Evolutionary conservation across 1,140 invertebrate genomes (phyloP).

Genomic region (Bathynomus jamesi): DNA sequence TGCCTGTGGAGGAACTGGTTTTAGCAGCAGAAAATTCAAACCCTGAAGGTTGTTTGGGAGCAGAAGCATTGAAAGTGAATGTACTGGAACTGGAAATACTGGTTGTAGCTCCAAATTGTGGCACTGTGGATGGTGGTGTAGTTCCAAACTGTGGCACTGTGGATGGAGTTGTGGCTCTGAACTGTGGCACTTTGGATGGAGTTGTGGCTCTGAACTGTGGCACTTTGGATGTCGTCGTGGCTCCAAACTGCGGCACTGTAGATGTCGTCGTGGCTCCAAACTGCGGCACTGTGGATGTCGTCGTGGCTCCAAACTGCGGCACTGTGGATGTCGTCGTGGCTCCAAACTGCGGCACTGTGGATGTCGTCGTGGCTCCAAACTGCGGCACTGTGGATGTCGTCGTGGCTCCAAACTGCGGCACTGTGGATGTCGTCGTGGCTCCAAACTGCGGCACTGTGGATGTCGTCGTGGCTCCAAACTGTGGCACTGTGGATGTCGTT

Average conservation of each 20-base stretch:
- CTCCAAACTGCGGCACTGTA: no score
- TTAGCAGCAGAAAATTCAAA: no score
- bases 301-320: neutral
- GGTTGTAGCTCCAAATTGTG: neutral
- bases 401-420: neutral
- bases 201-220: neutral
- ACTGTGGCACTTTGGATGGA: neutral
- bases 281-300: no score
- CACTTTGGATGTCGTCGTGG: neutral
- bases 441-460: no score
- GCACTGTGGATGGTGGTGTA: neutral
- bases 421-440: no score
- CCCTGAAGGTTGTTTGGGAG: no score
- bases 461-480: neutral
- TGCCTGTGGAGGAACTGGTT: neutral
- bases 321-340: neutral
- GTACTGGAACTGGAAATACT: neutral
- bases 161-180: no score
- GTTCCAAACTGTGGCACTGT: neutral
- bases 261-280: no score
- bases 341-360: neutral
- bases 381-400: neutral
- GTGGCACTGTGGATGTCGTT: neutral
- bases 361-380: neutral
- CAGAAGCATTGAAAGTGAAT: no score